phyloP scores from a whole-genome alignment of 92 coral and sea anemone genomes.

The Parazoanthus swiftii region DNA sequence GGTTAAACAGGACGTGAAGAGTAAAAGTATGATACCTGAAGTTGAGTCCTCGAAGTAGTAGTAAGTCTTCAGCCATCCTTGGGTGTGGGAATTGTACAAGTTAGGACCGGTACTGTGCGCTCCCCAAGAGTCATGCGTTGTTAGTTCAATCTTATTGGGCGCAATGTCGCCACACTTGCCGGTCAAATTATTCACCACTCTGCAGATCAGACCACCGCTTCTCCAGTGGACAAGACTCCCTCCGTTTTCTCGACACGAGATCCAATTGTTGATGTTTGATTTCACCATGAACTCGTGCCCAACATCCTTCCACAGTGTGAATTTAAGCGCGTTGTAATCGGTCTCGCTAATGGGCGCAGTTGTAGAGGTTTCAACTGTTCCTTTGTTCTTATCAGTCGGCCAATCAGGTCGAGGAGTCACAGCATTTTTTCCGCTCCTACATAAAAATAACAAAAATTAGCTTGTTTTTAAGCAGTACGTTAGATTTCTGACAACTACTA shows the following conservation, averaged over 20 bases:
- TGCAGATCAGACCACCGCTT: background rate
- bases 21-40: too few species aligned
- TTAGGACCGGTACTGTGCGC: too few species aligned
- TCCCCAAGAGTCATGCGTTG: too few species aligned
- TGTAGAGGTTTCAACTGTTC: background rate
- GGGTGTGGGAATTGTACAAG: too few species aligned
- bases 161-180: background rate
- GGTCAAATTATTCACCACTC: background rate
- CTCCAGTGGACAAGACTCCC: background rate
- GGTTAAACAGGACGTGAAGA: too few species aligned
- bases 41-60: too few species aligned
- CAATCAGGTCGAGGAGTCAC: constrained; percentile 7
- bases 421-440: background rate
- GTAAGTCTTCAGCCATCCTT: too few species aligned
- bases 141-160: background rate
- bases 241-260: background rate
- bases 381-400: background rate
- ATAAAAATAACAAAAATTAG: too few species aligned
- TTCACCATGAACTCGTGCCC: background rate
- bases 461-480: too few species aligned
- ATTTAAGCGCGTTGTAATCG: background rate
- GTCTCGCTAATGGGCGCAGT: background rate
- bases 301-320: background rate
- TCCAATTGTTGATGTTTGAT: background rate
- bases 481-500: too few species aligned